Evolutionary conservation across 2,888 invertebrate species (phyloP).

Genomic region (Agrotis ipsilon): DNA sequence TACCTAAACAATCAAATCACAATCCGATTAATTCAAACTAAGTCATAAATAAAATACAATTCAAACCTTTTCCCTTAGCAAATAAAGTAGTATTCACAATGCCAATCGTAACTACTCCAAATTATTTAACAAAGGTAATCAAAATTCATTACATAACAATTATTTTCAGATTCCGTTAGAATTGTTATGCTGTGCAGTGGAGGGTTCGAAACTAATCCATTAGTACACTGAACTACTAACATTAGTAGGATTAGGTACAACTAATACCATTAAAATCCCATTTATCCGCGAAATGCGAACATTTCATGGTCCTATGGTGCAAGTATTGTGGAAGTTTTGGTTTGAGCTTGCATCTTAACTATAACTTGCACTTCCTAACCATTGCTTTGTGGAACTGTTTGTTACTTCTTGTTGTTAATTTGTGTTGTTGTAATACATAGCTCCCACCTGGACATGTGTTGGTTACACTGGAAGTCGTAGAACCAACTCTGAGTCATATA

Average conservation of each 20-base stretch:
- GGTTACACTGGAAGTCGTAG: no score
- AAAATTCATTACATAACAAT: conserved; percentile 49
- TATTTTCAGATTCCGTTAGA: conserved; percentile 57
- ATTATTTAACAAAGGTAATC: conserved; percentile 24
- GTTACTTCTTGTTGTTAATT: conserved; percentile 9
- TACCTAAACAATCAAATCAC: background rate
- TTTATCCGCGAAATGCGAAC: conserved; percentile 72
- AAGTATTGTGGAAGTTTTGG: conserved; percentile 65
- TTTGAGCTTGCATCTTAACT: conserved; percentile 40
- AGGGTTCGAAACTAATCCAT: conserved; percentile 73
- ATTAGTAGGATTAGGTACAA: conserved; percentile 81
- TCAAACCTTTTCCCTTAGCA: background rate
- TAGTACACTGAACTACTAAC: conserved; percentile 78
- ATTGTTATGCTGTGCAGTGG: conserved; percentile 51
- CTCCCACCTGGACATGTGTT: no score
- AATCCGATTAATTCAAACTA: background rate
- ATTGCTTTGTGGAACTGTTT: background rate
- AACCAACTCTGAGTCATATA: no score
- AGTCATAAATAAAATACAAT: background rate
- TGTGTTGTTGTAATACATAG: background rate
- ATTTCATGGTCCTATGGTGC: conserved; percentile 39
- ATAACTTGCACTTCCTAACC: conserved; percentile 5
- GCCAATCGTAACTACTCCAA: background rate
- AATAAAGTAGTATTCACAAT: conserved; percentile 16
- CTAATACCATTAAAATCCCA: conserved; percentile 82